Percentiles rank a stretch among this genome's conserved stretches.
Evolutionary conservation across 2,888 invertebrate species (phyloP).

Genomic region (Brachyptera putata): DNA sequence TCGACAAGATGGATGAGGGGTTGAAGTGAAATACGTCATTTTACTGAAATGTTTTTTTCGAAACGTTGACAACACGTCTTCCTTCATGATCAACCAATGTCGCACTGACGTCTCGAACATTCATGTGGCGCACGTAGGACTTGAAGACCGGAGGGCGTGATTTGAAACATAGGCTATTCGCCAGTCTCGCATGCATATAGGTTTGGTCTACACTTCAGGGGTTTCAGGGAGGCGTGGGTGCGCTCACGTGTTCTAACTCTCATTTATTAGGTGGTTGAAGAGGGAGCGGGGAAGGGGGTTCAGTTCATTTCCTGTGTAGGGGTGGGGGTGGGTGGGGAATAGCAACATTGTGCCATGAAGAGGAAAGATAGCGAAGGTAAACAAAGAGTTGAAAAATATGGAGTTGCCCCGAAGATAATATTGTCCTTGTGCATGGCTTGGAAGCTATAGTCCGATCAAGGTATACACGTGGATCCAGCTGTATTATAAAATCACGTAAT

Average conservation of each 20-base stretch:
- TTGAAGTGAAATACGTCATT: slow-evolving; percentile 6
- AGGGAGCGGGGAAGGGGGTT: not conserved
- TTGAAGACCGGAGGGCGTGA: not conserved
- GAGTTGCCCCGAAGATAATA: no score
- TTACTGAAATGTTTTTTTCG: not conserved
- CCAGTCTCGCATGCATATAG: not conserved
- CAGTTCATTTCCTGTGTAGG: not conserved
- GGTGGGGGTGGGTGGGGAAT: not conserved
- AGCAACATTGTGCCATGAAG: not conserved
- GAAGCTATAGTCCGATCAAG: no score
- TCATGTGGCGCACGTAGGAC: no score
- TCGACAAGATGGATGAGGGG: no score
- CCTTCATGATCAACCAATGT: no score
- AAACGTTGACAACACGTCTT: no score
- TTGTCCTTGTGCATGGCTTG: no score
- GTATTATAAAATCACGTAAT: no score
- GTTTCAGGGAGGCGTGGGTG: not conserved
- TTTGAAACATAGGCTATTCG: not conserved
- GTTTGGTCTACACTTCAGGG: not conserved
- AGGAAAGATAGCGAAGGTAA: not conserved
- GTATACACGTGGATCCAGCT: no score
- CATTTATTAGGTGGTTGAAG: no score
- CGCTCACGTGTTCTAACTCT: not conserved
- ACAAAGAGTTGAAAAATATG: no score
- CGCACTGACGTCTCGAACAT: no score